These are phyloP conservation scores for Raphicerus campestris DNA, from an alignment of 2,113 vertebrate genomes.

Conservation along the genomic window DNA sequence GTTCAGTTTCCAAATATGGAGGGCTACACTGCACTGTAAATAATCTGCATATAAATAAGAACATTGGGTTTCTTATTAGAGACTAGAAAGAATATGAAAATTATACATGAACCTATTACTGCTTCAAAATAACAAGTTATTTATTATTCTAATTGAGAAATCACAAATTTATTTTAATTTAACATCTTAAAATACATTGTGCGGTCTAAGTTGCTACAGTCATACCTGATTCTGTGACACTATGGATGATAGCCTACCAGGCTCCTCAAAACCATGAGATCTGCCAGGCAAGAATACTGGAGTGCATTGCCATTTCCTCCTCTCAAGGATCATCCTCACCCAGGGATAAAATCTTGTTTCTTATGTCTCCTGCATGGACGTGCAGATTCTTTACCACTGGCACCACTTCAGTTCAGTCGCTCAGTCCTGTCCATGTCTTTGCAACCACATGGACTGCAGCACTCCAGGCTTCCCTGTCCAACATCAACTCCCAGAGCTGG, in stretches of 20 bases:
- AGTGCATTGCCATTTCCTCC: neutral
- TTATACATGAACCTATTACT: neutral
- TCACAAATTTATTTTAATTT: neutral
- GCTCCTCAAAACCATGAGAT: neutral
- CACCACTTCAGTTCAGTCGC: neutral
- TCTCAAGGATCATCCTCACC: neutral
- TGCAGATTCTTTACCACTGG: neutral
- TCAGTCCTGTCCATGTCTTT: neutral
- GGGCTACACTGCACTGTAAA: neutral
- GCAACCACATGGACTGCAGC: accelerated
- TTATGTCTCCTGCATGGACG: neutral
- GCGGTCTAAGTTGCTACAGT: neutral
- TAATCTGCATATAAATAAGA: neutral
- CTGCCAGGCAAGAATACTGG: neutral
- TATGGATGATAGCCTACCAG: neutral
- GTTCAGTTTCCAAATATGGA: neutral
- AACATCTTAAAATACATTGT: neutral
- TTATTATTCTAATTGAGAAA: neutral
- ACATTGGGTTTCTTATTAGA: neutral
- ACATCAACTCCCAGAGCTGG: neutral
- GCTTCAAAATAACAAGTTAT: neutral
- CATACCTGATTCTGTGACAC: neutral
- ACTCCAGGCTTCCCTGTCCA: neutral
- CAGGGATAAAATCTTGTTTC: neutral
- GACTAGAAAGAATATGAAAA: neutral